Conservation (phyloP, 2,113 vertebrate species). For the Hydrochoerus hydrochaeris region DNA sequence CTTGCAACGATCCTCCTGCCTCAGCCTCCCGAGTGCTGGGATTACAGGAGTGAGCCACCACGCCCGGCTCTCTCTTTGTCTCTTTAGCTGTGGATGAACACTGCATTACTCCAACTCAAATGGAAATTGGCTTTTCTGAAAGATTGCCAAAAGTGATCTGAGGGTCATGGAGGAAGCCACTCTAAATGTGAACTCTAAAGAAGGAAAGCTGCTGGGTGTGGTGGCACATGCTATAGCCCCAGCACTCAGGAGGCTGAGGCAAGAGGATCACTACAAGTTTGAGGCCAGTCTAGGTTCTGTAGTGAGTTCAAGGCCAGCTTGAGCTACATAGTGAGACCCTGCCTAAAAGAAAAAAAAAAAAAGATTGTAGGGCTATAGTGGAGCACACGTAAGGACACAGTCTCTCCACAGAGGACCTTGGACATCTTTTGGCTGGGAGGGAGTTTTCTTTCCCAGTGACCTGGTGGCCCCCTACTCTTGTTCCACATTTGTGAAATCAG, state of each 20-base stretch:
- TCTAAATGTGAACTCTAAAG: background rate
- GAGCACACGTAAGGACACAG: background rate
- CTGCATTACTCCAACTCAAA: background rate
- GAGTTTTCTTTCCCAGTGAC: background rate
- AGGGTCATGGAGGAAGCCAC: background rate
- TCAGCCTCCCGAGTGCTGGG: too few species aligned
- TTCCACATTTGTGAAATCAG: background rate
- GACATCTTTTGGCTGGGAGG: background rate
- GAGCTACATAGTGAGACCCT: background rate
- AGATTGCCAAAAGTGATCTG: background rate
- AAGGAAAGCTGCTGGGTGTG: background rate
- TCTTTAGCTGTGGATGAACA: background rate
- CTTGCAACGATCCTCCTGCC: too few species aligned
- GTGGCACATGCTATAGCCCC: background rate
- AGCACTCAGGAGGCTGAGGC: background rate
- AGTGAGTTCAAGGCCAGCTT: background rate
- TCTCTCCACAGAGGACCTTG: background rate
- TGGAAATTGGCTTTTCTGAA: background rate
- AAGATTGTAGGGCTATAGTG: accelerated
- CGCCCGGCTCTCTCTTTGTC: too few species aligned
- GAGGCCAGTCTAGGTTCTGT: background rate
- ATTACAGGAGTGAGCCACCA: too few species aligned
- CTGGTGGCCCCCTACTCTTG: background rate
- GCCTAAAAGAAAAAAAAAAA: background rate
- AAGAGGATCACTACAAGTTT: background rate